Evolutionary conservation across 2,888 invertebrate species (phyloP).

Genomic region (Cataglyphis cursor): DNA sequence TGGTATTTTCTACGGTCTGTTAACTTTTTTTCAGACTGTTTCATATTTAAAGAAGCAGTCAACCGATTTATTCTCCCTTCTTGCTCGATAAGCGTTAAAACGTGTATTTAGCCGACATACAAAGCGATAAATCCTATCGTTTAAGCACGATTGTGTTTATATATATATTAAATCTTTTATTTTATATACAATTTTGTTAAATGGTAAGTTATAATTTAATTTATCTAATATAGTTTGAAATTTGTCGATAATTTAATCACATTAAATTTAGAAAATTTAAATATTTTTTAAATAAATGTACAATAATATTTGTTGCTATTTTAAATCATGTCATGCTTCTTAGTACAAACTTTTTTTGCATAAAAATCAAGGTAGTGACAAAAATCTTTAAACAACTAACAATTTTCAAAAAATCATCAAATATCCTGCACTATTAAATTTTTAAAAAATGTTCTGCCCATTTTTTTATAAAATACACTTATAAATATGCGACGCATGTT

Average conservation of each 20-base stretch:
- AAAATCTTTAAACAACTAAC: background rate
- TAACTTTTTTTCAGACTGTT: background rate
- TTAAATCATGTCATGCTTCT: background rate
- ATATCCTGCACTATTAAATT: background rate
- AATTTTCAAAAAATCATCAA: background rate
- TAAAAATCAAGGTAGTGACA: background rate
- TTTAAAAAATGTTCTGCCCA: background rate
- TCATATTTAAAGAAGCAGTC: conserved; percentile 1
- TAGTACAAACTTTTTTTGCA: background rate
- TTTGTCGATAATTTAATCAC: background rate
- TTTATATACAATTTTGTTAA: conserved; percentile 11
- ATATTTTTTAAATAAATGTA: conserved; percentile 1
- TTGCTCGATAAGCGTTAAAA: conserved; percentile 27
- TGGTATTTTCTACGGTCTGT: background rate
- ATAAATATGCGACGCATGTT: background rate
- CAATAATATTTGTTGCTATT: background rate
- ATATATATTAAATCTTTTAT: background rate
- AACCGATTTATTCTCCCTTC: conserved; percentile 11
- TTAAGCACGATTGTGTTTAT: conserved; percentile 39
- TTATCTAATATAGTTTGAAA: conserved; percentile 7
- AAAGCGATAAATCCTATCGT: conserved; percentile 41
- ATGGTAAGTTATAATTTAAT: conserved; percentile 20
- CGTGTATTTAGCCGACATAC: conserved; percentile 32
- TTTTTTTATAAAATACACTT: background rate
- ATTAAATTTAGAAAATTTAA: conserved; percentile 13